Percentiles rank a stretch among this genome's conserved stretches.
Conservation (phyloP, 2,797 vertebrate genomes). For the Nannoperca obscura region DNA sequence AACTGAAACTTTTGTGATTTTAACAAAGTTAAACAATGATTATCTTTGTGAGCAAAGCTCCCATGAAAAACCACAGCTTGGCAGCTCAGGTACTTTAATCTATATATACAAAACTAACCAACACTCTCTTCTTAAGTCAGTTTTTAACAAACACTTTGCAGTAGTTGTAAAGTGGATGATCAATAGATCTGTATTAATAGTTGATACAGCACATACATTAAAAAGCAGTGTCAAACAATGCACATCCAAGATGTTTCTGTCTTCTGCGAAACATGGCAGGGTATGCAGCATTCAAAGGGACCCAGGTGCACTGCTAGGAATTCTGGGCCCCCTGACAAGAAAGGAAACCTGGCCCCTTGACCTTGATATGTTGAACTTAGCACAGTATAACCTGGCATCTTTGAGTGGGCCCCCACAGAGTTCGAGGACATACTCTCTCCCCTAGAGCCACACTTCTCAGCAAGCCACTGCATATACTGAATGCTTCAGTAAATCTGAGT, state of each 20-base stretch:
- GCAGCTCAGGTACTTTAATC: no score
- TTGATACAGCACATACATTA: neutral
- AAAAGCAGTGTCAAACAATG: neutral
- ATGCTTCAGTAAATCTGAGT: constrained; percentile 37
- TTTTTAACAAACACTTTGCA: no score
- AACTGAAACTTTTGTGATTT: no score
- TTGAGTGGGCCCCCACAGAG: constrained; percentile 23
- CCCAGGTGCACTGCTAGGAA: constrained; percentile 23
- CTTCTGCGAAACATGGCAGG: constrained; percentile 5
- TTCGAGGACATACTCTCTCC: constrained; percentile 7
- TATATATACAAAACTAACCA: no score
- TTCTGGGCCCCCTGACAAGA: constrained; percentile 31
- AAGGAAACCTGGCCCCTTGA: constrained; percentile 35
- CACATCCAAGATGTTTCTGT: neutral
- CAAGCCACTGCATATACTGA: constrained; percentile 36
- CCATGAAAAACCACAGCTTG: no score
- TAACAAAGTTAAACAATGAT: no score
- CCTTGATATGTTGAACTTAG: constrained; percentile 47
- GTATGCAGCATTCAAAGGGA: constrained; percentile 11
- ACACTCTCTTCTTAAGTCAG: no score
- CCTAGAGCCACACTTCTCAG: constrained; percentile 34
- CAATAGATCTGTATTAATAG: neutral
- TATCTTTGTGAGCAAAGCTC: no score
- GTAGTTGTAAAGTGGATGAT: neutral
- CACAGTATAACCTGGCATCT: constrained; percentile 33